Evolutionary conservation across 2,888 invertebrate genomes (phyloP).

Genomic region (Microctonus brassicae): DNA sequence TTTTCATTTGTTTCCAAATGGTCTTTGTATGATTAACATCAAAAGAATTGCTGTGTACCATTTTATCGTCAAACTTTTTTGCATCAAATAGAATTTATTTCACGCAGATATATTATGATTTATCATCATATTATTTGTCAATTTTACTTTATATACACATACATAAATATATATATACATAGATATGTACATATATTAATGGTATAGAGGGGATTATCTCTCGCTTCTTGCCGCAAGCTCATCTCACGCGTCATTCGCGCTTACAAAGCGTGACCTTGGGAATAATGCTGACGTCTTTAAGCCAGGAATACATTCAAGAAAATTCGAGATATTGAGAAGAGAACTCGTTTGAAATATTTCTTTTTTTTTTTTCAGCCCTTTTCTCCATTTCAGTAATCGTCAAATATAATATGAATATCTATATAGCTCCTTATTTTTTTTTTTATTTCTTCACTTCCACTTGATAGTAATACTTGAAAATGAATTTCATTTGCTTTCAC

Average conservation of each 20-base stretch:
- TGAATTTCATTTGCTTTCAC: too few species aligned
- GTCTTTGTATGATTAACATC: too few species aligned
- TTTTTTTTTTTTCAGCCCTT: not conserved
- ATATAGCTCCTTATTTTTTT: too few species aligned
- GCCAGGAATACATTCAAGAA: not conserved
- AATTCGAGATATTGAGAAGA: not conserved
- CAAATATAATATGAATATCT: too few species aligned
- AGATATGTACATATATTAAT: not conserved
- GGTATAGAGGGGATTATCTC: not conserved
- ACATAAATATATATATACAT: too few species aligned
- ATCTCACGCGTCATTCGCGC: not conserved
- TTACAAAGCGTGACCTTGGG: conserved; percentile 14
- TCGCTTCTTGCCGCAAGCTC: not conserved
- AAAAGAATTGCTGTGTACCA: not conserved
- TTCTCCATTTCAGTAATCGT: too few species aligned
- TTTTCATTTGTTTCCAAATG: too few species aligned
- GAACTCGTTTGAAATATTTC: not conserved
- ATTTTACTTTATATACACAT: too few species aligned
- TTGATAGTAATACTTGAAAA: too few species aligned
- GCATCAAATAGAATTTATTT: too few species aligned
- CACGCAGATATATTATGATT: not conserved
- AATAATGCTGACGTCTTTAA: not conserved
- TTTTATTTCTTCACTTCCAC: too few species aligned
- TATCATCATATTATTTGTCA: not conserved
- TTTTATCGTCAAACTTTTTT: not conserved